A percentile compares a stretch with the other conserved stretches of the same genome.
phyloP scores from a whole-genome alignment of 2,888 invertebrate genomes.

The Stramonita haemastoma region DNA sequence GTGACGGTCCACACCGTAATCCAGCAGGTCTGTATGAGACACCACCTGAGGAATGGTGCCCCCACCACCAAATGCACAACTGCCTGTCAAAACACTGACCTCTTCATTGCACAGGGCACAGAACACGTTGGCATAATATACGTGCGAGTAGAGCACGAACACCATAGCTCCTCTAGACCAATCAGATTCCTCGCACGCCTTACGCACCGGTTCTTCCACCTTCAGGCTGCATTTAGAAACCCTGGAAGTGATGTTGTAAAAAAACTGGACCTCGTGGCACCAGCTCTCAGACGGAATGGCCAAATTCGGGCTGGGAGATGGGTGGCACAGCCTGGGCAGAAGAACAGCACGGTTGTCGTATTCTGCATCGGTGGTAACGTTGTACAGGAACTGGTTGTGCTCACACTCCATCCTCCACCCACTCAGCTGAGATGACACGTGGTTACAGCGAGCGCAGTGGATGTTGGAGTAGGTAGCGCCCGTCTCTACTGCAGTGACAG shows the following conservation, averaged over 20 bases:
- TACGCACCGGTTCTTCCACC: neutral
- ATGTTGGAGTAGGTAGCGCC: conserved; percentile 14
- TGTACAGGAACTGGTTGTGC: conserved; percentile 11
- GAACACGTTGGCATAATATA: conserved; percentile 2
- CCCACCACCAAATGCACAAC: neutral
- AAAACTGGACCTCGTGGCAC: neutral
- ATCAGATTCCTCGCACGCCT: conserved; percentile 11
- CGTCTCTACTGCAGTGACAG: neutral
- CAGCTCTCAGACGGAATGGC: neutral
- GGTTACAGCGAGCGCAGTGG: conserved; percentile 6
- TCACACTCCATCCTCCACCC: neutral
- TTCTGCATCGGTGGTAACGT: neutral
- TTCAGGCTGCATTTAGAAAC: neutral
- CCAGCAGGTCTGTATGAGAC: neutral
- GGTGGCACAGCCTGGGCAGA: neutral
- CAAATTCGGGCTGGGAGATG: neutral
- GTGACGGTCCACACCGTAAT: neutral
- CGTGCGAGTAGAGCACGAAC: neutral
- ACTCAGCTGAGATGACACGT: neutral
- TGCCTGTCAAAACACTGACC: neutral
- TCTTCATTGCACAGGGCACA: conserved; percentile 12
- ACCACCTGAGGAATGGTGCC: neutral
- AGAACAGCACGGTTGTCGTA: neutral
- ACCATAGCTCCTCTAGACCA: neutral
- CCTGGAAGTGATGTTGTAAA: neutral